Evolutionary conservation across 1,140 invertebrate species (phyloP).

Genomic region (Nephotettix cincticeps): DNA sequence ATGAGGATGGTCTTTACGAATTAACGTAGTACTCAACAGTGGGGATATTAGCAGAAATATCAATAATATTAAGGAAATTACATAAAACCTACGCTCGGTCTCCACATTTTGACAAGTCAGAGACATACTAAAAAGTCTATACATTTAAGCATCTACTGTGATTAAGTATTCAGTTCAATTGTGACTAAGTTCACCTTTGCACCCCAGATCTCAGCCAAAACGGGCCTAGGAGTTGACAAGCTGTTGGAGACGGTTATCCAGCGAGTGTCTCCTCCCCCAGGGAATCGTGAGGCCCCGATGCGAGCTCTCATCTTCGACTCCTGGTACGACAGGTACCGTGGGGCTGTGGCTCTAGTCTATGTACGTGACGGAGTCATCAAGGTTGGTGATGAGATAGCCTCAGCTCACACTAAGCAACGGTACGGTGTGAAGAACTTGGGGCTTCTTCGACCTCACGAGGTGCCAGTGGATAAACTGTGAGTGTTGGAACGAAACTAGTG

Average conservation of each 20-base stretch:
- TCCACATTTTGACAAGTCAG: no score
- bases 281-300: slow-evolving; percentile 60
- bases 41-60: no score
- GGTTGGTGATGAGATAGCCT: slow-evolving; percentile 63
- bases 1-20: no score
- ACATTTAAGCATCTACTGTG: no score
- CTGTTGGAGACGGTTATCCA: slow-evolving; percentile 77
- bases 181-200: no score
- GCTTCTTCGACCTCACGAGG: slow-evolving; percentile 77
- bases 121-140: no score
- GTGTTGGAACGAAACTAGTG: no score
- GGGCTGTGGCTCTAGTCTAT: slow-evolving; percentile 78
- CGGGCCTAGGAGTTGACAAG: slow-evolving; percentile 74
- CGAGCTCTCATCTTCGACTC: slow-evolving; percentile 90
- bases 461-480: slow-evolving; percentile 65
- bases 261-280: slow-evolving; percentile 72
- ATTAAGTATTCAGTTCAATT: no score
- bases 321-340: slow-evolving; percentile 68
- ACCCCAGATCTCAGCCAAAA: slow-evolving; percentile 89
- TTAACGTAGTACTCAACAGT: no score
- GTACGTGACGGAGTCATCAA: slow-evolving; percentile 71
- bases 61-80: no score
- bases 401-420: slow-evolving; percentile 53
- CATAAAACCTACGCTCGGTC: no score
- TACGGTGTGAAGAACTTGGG: slow-evolving; percentile 82